Conservation (phyloP, 2,888 invertebrate species). For the Caenorhabditis angaria region DNA sequence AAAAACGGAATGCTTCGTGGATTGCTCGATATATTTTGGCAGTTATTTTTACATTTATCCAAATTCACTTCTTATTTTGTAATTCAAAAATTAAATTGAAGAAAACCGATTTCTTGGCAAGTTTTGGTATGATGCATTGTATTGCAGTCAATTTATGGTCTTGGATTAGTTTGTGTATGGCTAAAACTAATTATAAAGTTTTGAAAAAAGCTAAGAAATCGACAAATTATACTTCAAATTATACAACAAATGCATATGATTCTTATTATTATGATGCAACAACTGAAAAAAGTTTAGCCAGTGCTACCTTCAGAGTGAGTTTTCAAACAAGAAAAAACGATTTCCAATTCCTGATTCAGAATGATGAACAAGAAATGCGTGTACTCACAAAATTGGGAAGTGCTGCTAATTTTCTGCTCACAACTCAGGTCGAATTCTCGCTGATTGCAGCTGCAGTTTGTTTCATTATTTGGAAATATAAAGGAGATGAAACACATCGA, state of each 20-base stretch:
- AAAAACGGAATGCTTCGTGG: slow-evolving; percentile 19
- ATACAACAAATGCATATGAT: too few species aligned
- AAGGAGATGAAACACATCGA: slow-evolving; percentile 44
- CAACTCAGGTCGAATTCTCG: slow-evolving; percentile 65
- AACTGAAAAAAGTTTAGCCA: background rate
- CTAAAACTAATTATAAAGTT: slow-evolving; percentile 25
- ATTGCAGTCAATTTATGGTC: slow-evolving; percentile 70
- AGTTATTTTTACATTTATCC: slow-evolving; percentile 67
- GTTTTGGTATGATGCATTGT: slow-evolving; percentile 69
- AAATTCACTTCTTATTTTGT: slow-evolving; percentile 71
- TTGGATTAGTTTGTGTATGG: slow-evolving; percentile 69
- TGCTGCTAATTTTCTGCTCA: slow-evolving; percentile 65
- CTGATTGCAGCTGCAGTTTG: slow-evolving; percentile 69
- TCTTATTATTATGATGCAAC: background rate
- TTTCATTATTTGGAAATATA: slow-evolving; percentile 68
- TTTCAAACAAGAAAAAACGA: background rate
- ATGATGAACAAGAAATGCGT: slow-evolving; percentile 27
- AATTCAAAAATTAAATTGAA: slow-evolving; percentile 68
- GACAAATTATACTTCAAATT: background rate
- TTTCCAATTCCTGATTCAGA: background rate
- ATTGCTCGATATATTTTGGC: slow-evolving; percentile 65
- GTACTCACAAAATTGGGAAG: slow-evolving; percentile 63
- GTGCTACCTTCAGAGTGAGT: background rate
- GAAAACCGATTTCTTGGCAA: slow-evolving; percentile 54
- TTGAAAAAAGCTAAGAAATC: slow-evolving; percentile 28